These are phyloP conservation scores for Scomber colias DNA, from an alignment of 2,113 vertebrate species.

Conservation along the genomic window DNA sequence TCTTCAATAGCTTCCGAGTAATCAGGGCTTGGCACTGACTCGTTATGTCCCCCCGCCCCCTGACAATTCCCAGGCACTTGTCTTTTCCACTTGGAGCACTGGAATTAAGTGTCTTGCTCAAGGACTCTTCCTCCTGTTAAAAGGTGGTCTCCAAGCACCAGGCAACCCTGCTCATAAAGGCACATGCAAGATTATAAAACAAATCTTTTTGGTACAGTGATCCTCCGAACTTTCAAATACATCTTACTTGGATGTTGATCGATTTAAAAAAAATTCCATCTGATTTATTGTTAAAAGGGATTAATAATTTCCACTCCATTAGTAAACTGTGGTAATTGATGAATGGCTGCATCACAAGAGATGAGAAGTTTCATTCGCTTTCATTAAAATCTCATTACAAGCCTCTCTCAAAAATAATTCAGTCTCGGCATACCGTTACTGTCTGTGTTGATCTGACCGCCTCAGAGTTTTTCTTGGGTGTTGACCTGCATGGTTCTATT, in stretches of 20 bases:
- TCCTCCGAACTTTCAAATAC: conserved; percentile 14
- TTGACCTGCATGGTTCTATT: neutral
- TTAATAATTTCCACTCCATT: conserved; percentile 77
- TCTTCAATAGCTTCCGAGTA: too few relatives aligned
- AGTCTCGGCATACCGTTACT: conserved; percentile 19
- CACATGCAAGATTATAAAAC: conserved; percentile 1
- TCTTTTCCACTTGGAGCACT: too few relatives aligned
- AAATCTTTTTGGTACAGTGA: neutral
- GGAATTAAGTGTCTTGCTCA: conserved; percentile 32
- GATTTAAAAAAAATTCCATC: conserved; percentile 54
- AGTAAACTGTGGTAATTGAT: conserved; percentile 68
- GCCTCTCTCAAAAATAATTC: conserved; percentile 59
- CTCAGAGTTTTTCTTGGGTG: neutral
- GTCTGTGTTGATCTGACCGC: conserved; percentile 35
- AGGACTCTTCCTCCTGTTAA: conserved; percentile 16
- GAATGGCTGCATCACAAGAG: conserved; percentile 65
- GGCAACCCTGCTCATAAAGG: neutral
- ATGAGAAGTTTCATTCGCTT: conserved; percentile 75
- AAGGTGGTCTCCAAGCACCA: conserved; percentile 6
- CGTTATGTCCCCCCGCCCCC: too few relatives aligned
- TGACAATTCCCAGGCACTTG: too few relatives aligned
- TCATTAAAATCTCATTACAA: conserved; percentile 80
- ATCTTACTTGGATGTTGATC: conserved; percentile 58
- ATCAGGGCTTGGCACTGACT: too few relatives aligned
- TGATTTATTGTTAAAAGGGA: conserved; percentile 69